Conservation (phyloP, 2,797 vertebrate genomes). For the Chrysolophus pictus region DNA sequence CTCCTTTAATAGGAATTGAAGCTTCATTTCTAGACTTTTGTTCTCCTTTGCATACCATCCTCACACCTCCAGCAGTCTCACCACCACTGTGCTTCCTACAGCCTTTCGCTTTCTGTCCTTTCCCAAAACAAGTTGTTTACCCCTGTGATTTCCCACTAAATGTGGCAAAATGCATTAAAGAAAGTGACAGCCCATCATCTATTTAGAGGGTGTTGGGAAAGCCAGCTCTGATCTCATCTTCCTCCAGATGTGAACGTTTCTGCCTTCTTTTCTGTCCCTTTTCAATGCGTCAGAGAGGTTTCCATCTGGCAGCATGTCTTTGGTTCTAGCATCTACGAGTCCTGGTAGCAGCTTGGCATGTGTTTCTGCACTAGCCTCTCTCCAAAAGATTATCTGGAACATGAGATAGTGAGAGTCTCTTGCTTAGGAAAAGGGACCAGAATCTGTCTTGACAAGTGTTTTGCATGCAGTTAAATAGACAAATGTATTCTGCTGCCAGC, state of each 20-base stretch:
- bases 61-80: not conserved
- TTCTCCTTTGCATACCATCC: not conserved
- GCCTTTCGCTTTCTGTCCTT: not conserved
- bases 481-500: constrained; percentile 80
- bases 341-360: constrained; percentile 2
- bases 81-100: not conserved
- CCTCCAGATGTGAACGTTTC: not conserved
- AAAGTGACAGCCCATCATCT: constrained; percentile 9
- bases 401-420: not conserved
- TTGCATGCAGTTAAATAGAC: constrained; percentile 80
- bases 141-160: constrained; percentile 10
- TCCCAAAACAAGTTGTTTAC: constrained; percentile 31
- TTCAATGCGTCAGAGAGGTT: not conserved
- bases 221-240: not conserved
- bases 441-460: constrained; percentile 79
- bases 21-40: not conserved
- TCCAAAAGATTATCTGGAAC: constrained; percentile 33
- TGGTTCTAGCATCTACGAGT: not conserved
- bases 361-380: constrained; percentile 3
- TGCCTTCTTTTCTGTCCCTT: not conserved
- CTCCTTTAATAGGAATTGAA: not conserved
- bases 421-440: constrained; percentile 39
- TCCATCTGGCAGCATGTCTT: constrained; percentile 10
- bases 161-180: not conserved
- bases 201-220: not conserved